Evolutionary conservation across 2,797 vertebrate genomes (phyloP), one percentile per base, ranked within the genome.

Genomic region (Semotilus atromaculatus): DNA sequence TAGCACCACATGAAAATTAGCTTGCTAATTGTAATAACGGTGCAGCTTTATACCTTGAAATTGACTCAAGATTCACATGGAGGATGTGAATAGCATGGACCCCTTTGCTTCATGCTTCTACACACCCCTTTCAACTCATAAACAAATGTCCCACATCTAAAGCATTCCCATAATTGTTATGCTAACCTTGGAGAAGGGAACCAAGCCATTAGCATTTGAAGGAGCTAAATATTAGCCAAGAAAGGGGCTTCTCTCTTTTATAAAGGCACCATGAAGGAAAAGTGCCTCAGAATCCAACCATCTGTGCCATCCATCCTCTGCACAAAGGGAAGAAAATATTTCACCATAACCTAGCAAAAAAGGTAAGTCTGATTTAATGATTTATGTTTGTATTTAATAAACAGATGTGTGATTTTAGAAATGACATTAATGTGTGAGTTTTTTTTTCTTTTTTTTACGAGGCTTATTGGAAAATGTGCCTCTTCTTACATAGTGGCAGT

Each of bases 191-290:
- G 96, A 96, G 96, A 96, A 96, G 91, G 89, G 96, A 97, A 96
- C 96, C 96, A 96, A 96, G 92, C 94, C 95, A 98, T 99, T 98
- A 98, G 97, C 97, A 98, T 98, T 98, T 99, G 97, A 99, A 98
- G 97, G 97, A 98, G 96, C 97, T 97, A 98, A 97, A 98, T 98
- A 98, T 99, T 97, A 97, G 97, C 96, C 96, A 96, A 97, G 96
- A 97, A 97, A 97, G 95, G 97, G 96, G 97, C 96, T 92, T 93
- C 94, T 95, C 96, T 89, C 91, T 75, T 96, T 96, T 97, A 97
- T 96, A 96, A 97, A 97, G 95, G 95, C 67, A 96, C 96, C 98
- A 97, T 97, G 97, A 98, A 83, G 81, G 79, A 86, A 81, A 97
- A 97, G 94, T 95, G 94, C 90, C 93, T 87, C 90, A 94, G 95